phyloP scores from a whole-genome alignment of 1,140 invertebrate genomes.

The Caerostris darwini region DNA sequence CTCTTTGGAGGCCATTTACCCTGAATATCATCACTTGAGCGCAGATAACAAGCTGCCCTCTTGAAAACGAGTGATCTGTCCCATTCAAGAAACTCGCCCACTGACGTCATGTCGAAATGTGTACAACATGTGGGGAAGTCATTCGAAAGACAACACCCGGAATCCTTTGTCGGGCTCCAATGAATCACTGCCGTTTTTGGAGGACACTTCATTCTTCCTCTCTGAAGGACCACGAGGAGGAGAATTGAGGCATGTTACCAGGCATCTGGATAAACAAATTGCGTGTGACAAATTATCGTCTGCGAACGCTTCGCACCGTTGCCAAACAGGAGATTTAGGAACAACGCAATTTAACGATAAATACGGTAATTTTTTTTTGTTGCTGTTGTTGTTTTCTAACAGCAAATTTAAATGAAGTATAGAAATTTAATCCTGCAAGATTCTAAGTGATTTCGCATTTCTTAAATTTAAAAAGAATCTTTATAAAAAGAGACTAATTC shows the following conservation, averaged over 20 bases:
- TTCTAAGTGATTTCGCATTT: too few species aligned
- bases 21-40: not conserved
- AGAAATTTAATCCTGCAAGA: too few species aligned
- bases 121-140: constrained; percentile 32
- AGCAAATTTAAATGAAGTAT: too few species aligned
- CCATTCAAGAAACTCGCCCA: not conserved
- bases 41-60: constrained; percentile 11
- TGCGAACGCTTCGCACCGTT: not conserved
- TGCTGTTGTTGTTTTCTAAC: too few species aligned
- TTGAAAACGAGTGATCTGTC: not conserved
- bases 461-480: too few species aligned
- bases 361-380: not conserved
- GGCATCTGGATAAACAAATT: constrained; percentile 19
- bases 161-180: constrained; percentile 8
- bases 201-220: constrained; percentile 15
- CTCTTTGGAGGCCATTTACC: not conserved
- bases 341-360: not conserved
- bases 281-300: not conserved
- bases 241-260: not conserved
- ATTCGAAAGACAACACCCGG: constrained; percentile 41
- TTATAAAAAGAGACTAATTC: too few species aligned
- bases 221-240: too few species aligned
- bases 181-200: constrained; percentile 28
- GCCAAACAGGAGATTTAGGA: not conserved
- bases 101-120: constrained; percentile 26